Base-by-base conservation (phyloP, 2,113 vertebrate genomes). In the Catagonus wagneri region DNA sequence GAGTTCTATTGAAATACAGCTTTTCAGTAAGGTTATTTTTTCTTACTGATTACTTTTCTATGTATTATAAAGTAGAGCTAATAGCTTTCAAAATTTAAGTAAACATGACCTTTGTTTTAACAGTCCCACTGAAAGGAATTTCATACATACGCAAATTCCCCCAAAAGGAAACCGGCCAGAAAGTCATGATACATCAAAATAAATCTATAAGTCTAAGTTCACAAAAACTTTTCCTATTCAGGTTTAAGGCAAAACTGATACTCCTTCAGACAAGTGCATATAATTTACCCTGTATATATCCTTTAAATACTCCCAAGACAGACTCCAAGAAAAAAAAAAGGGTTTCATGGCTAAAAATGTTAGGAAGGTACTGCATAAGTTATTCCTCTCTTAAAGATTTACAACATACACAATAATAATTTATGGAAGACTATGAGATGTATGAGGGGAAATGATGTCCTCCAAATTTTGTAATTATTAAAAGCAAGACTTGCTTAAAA, bases 401-500 rank as follows among this genome's bases (percentile, higher is more conserved):
- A 89, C 3, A 76, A 76, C 52, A 61, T 75, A 19, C 32, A 83
- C 14, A 11, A 20, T 13, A 11, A 20, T 13, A 97, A 95, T 58
- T 91, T 84, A 74, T 39, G n/a, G 20, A 52, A 95, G 76, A 44
- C 63, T 68, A 34, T 34, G 34, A 94, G 32, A 80, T 74, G 2
- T 88, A 25, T 29, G 13, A 22, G 6, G 4, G 4, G 0, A 17
- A 80, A 39, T 3, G 7, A 2, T 81, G 25, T 89, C 83, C 96
- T 76, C 65, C 54, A 92, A 79, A 94, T 86, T 75, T 8, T 83
- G 16, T 7, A 93, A 81, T 74, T 52, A 97, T 56, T 36, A 95
- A 96, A 91, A 89, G 87, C 2, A 52, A 56, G 66, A 74, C 13
- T 91, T 92, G 44, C 52, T 95, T 58, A 89, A 93, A 95, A 71